Evolutionary conservation across 2,888 invertebrate genomes (phyloP).

Genomic region (Clistopyga incitator): DNA sequence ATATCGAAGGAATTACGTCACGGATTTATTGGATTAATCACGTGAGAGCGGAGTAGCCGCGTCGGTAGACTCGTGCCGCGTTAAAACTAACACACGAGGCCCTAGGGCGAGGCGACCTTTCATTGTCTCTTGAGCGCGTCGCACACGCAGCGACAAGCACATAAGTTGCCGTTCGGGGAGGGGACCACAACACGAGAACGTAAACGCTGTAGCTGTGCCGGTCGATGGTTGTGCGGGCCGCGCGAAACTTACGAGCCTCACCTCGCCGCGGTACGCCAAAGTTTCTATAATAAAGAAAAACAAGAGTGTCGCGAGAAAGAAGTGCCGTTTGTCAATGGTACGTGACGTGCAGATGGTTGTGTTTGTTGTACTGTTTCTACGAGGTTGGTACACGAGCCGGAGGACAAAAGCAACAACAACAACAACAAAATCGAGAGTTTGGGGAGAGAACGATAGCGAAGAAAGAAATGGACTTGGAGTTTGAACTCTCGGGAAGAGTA

Average conservation of each 20-base stretch:
- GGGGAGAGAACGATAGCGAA: slow-evolving; percentile 11
- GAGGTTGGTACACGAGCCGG: slow-evolving; percentile 14
- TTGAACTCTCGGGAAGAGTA: slow-evolving; percentile 27
- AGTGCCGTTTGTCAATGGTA: slow-evolving; percentile 70
- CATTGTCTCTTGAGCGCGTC: slow-evolving; percentile 56
- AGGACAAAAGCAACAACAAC: slow-evolving; percentile 11
- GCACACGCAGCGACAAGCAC: slow-evolving; percentile 54
- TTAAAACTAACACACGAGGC: slow-evolving; percentile 35
- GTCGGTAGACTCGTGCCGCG: slow-evolving; percentile 31
- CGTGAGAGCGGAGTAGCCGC: slow-evolving; percentile 50
- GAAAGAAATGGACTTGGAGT: slow-evolving; percentile 22
- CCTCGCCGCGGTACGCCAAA: slow-evolving; percentile 50
- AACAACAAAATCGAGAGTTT: slow-evolving; percentile 8
- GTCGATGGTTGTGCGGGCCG: not conserved
- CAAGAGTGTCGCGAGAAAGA: slow-evolving; percentile 60
- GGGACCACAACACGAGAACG: slow-evolving; percentile 1
- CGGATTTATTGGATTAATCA: slow-evolving; percentile 68
- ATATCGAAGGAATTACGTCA: slow-evolving; percentile 66
- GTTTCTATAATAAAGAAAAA: slow-evolving; percentile 68
- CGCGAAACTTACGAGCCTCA: slow-evolving; percentile 5
- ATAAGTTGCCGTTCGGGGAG: slow-evolving; percentile 49
- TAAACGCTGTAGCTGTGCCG: not conserved
- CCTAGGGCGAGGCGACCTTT: slow-evolving; percentile 65
- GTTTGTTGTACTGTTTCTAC: slow-evolving; percentile 11
- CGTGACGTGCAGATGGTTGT: slow-evolving; percentile 64